A percentile compares a stretch with the other conserved stretches of the same genome.
Conservation (phyloP, 2,888 invertebrate species). For the Cosmopolites sordidus region DNA sequence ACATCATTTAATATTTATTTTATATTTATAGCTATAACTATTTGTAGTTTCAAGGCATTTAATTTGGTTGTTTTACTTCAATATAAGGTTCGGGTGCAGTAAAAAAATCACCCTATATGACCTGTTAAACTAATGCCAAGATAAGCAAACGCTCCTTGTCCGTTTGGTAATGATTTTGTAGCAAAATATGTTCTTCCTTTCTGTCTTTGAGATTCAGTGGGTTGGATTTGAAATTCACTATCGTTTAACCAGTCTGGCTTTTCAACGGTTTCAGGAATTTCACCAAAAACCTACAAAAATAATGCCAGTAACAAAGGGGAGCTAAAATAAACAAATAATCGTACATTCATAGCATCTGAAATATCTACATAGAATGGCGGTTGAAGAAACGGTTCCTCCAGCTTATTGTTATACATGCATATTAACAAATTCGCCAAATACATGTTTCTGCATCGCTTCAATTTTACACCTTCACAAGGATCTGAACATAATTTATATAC, state of each 20-base stretch:
- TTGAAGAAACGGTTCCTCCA: constrained; percentile 44
- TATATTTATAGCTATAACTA: no score
- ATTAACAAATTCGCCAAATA: constrained; percentile 48
- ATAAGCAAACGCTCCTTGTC: constrained; percentile 50
- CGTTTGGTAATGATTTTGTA: constrained; percentile 47
- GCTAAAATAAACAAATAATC: constrained; percentile 20
- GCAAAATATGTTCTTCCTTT: constrained; percentile 50
- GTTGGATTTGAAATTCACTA: constrained; percentile 29
- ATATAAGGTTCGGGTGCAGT: no score
- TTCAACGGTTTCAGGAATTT: constrained; percentile 18
- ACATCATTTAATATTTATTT: no score
- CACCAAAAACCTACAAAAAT: constrained; percentile 17
- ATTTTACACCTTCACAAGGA: constrained; percentile 36
- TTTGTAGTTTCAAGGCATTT: no score
- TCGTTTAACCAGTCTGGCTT: constrained; percentile 43
- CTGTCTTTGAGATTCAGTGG: constrained; percentile 29
- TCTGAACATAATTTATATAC: constrained; percentile 47
- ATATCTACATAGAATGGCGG: constrained; percentile 44
- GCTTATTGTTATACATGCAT: constrained; percentile 45
- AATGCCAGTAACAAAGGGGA: not conserved
- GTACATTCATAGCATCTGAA: constrained; percentile 41
- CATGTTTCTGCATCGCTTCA: constrained; percentile 48
- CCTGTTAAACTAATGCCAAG: constrained; percentile 48
- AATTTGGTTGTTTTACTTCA: no score
- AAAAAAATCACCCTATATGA: no score